Base-by-base conservation (phyloP, 35 echinoderm and acorn worm species). In the Apostichopus parvimensis region DNA sequence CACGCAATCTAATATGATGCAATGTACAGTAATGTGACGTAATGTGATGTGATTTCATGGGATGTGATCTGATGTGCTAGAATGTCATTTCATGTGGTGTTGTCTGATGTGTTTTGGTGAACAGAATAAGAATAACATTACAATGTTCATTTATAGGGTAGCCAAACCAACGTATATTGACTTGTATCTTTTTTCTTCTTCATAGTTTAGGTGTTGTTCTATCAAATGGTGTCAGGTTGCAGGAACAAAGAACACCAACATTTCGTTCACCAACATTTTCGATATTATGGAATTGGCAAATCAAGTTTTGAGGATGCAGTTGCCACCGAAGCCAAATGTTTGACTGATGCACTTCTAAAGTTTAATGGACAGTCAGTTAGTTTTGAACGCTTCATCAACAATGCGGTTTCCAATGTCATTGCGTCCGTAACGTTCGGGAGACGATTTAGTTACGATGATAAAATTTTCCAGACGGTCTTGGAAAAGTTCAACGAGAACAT, bases 381-480 rank as follows among this genome's bases (percentile, higher is more conserved):
- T 25, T 78, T 87, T n/a, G n/a, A 1, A 5, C 54, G 11, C 15
- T 77, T 88, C 54, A 5, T 93, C 8, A 81, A 73, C 53, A 80
- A 66, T 22, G 94, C 94, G 4, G 76, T 92, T 5, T 95, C 94
- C 0, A 95, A 95, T 73, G 62, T 95, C 18, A 93, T 93, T 7
- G 93, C 65, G 53, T 87, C 86, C 11, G 77, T 95, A 28, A 87
- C 86, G 7, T 92, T 93, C 70, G 94, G 94, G 20, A 52, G 23
- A 53, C n/a, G 94, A 20, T 95, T 82, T 59, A 83, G 88, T 18
- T 95, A 95, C 77, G 70, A 77, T 8, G 86, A 93, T 54, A 34
- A 54, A 22, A 5, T 1, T 56, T 34, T 92, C 55, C 84, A 87
- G 53, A 18, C 52, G 81, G 13, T 95, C 8, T 58, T 94, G 54